Evolutionary conservation across 2,797 vertebrate genomes (phyloP).

Genomic region (Chloroceryle inda): DNA sequence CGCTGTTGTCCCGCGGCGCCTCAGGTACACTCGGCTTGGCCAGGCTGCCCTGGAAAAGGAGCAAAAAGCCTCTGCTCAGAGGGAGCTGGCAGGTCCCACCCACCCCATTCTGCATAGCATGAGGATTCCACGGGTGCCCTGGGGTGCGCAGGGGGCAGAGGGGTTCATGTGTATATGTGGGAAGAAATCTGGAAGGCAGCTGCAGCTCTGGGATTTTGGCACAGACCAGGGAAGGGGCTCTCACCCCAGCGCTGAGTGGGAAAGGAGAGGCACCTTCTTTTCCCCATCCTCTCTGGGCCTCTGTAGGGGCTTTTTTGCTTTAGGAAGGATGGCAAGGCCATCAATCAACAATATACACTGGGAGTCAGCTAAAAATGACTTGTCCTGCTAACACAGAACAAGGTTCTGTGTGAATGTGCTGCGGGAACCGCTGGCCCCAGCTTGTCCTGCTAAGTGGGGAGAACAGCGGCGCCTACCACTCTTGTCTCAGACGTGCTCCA

Average conservation of each 20-base stretch:
- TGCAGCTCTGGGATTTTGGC: background rate
- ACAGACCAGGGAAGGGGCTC: background rate
- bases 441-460: background rate
- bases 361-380: constrained; percentile 62
- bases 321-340: constrained; percentile 14
- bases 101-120: background rate
- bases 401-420: background rate
- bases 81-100: background rate
- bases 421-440: rapidly evolving
- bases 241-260: background rate
- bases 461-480: background rate
- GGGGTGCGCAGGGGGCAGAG: background rate
- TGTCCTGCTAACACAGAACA: background rate
- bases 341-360: constrained; percentile 57
- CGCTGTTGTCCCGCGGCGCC: background rate
- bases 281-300: background rate
- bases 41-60: constrained; percentile 66
- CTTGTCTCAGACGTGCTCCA: background rate
- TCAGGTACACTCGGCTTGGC: background rate
- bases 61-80: background rate
- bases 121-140: background rate
- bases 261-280: background rate
- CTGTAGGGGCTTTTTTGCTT: background rate
- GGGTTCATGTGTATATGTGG: background rate
- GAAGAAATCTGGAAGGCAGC: background rate